Evolutionary conservation across 2,113 vertebrate genomes (phyloP), one percentile per base, ranked within the genome.

Genomic region (Laticauda colubrina): DNA sequence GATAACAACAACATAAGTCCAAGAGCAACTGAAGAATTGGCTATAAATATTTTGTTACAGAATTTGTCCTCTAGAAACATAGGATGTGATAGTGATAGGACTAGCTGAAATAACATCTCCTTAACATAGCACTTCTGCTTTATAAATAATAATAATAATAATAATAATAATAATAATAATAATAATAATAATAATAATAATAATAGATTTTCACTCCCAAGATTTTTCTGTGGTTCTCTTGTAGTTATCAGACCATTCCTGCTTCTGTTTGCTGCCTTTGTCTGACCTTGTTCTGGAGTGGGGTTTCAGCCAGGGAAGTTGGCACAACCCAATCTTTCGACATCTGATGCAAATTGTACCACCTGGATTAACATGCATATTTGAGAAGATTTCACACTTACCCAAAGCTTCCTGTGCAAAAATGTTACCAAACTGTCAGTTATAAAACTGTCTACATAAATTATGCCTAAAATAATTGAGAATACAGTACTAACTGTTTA

Each of bases 51-150:
- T 0, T 0, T 48, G 59, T 26, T 39, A 18, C 85, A 56, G 18
- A n/a, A 88, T 56, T 39, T 55, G 18, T 29, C 48, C 26, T 29
- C 45, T 54, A 59, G 14, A 91, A 81, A 86, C 57, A 24, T 0
- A 3, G 51, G 51, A 3, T 55, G 57, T 94, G 94, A 81, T 39
- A 85, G 85, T 11, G 86, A 88, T 92, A 43, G 89, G 56, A 94
- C 12, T 0, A 0, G 20, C 81, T 88, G 11, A n/a, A 43, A 92
- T 53, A n/a, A 89, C n/a, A 81, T 3, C 18, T 53, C 23, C 53
- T 56, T 56, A 3, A 26, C 7, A 48, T 15, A 11, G 88, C 45
- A 15, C 14, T 89, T 59, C 89, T 39, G 81, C 51, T 55, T 3
- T 75, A 43, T 39, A 88, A 14, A 88, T 21, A 91, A 91, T n/a